These are phyloP conservation scores for Aptenodytes patagonicus DNA, from an alignment of 2,113 vertebrate species.

Conservation along the genomic window DNA sequence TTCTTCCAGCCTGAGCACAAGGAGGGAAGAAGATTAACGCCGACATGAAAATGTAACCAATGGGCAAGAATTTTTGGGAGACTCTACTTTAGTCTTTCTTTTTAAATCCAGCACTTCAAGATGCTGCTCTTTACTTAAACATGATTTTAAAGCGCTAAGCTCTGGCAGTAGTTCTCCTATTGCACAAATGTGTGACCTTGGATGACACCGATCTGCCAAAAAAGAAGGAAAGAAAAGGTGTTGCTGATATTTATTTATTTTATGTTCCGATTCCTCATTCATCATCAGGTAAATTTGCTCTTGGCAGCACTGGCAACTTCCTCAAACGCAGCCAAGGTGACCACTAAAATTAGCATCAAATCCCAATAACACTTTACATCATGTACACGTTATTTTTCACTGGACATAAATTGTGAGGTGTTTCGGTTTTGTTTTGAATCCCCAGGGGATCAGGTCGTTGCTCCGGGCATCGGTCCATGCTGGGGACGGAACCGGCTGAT, in stretches of 20 bases:
- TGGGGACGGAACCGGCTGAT: not conserved
- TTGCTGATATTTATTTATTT: constrained; percentile 51
- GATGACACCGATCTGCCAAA: constrained; percentile 19
- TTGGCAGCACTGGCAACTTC: constrained; percentile 43
- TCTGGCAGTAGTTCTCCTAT: not conserved
- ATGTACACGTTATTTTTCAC: not conserved
- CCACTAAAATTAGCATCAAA: constrained; percentile 43
- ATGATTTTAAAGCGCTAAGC: not conserved
- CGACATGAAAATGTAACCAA: not conserved
- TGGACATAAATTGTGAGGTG: not conserved
- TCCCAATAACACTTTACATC: not conserved
- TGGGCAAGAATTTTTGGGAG: not conserved
- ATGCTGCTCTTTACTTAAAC: not conserved
- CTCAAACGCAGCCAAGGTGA: constrained; percentile 20
- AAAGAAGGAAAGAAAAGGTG: not conserved
- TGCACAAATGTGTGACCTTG: constrained; percentile 26
- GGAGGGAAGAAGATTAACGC: not conserved
- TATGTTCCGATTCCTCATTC: not conserved
- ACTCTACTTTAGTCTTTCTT: not conserved
- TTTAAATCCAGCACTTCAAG: not conserved
- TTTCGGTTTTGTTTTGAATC: not conserved
- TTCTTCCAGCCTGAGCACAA: not conserved
- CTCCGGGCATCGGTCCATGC: not conserved
- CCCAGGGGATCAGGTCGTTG: not conserved
- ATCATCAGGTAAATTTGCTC: constrained; percentile 32